Base-by-base conservation (phyloP, 2,113 vertebrate species). In the Gasterosteus aculeatus region DNA sequence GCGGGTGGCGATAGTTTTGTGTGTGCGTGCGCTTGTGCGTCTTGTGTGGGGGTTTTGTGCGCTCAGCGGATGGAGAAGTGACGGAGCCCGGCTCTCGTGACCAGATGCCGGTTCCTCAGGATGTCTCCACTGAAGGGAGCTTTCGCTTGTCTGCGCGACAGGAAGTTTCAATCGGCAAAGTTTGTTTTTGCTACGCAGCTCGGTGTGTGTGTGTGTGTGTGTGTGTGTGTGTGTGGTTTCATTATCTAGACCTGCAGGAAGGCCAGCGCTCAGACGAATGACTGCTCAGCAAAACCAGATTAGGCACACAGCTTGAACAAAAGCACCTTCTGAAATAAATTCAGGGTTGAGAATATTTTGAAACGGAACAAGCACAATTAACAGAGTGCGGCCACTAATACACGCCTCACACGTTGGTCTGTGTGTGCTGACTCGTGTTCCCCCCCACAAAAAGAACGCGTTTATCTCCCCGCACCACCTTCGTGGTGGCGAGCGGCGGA, bases 161-260 rank as follows among this genome's bases (percentile, higher is more conserved):
- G 92, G 92, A 93, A 92, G 90, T 88, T 82, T 85, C 87, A 84
- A 81, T 87, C 85, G 69, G 80, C 66, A 66, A 76, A 78, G 79
- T 89, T 90, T 88, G 83, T 86, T 90, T 91, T 81, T 77, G 19
- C 72, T 86, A 44, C 39, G 42, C 41, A 26, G 47, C 65, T 72
- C 26, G 29, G 33, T 47, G 35, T 14, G 33, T 58, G 22, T 68
- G 59, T 60, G 74, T 67, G 68, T 15, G 22, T 38, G 5, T 72
- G 38, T 62, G 39, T 63, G 38, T 41, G 38, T 44, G 59, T 59
- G 44, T 33, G 41, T 54, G 68, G 1, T 64, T 90, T 85, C 81
- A 84, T 86, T 87, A 81, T 85, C 80, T 74, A 22, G 74, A 59
- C 57, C 66, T 75, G 65, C 56, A 82, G 73, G 83, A 75, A 72